Conservation (phyloP, 2,113 vertebrate species). For the Epinephelus fuscoguttatus region DNA sequence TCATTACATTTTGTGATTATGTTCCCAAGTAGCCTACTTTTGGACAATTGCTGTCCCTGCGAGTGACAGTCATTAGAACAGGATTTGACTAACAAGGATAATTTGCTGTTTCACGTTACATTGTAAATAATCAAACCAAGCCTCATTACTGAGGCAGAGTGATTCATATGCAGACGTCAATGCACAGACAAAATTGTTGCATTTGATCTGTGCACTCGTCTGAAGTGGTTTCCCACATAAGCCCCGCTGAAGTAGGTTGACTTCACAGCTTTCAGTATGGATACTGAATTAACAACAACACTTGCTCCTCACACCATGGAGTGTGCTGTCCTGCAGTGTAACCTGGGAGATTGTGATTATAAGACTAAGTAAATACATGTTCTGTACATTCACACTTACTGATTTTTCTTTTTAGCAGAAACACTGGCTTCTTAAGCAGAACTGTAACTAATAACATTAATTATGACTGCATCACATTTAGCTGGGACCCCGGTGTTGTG, state of each 20-base stretch:
- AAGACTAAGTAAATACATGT: background rate
- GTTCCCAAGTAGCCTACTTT: background rate
- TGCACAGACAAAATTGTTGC: background rate
- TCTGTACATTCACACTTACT: background rate
- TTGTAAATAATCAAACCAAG: background rate
- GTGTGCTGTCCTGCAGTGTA: background rate
- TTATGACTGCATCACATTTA: background rate
- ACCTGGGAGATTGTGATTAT: background rate
- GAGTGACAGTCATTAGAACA: background rate
- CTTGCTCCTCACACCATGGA: background rate
- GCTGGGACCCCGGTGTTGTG: no score
- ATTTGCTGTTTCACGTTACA: conserved; percentile 1
- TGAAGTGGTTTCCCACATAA: background rate
- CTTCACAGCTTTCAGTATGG: background rate
- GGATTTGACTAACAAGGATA: background rate
- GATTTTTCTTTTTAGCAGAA: background rate
- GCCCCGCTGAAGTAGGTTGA: background rate
- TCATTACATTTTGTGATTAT: background rate
- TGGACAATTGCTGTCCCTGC: background rate
- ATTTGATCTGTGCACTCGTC: background rate
- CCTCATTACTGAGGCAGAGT: background rate
- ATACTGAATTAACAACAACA: background rate
- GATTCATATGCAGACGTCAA: background rate
- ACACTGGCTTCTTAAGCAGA: background rate
- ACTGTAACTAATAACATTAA: background rate